These are phyloP conservation scores for Sturmia bella DNA, from an alignment of 2,888 invertebrate genomes.

Conservation along the genomic window DNA sequence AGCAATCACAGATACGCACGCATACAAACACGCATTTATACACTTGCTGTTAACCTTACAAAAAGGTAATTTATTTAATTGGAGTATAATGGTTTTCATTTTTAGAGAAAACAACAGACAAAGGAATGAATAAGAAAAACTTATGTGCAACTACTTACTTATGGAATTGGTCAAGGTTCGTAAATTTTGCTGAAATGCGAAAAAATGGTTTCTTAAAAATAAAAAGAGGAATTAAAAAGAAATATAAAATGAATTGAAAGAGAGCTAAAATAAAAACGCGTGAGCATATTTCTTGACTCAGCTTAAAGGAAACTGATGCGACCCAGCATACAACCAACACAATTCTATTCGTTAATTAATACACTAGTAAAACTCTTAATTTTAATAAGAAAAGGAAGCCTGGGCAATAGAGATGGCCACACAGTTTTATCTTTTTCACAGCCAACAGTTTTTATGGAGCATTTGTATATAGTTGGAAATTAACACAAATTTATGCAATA, in stretches of 20 bases:
- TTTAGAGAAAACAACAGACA: conserved; percentile 2
- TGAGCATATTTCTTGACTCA: conserved; percentile 38
- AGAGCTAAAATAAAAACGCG: background rate
- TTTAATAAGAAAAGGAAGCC: no score
- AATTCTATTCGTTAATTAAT: no score
- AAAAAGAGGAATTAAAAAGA: conserved; percentile 22
- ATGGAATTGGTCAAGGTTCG: conserved; percentile 68
- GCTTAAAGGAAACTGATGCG: conserved; percentile 45
- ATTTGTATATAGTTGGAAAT: no score
- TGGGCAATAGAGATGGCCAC: no score
- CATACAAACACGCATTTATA: background rate
- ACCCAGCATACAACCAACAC: no score
- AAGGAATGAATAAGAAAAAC: conserved; percentile 14
- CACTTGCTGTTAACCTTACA: conserved; percentile 11
- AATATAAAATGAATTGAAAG: background rate
- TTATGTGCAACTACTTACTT: conserved; percentile 55
- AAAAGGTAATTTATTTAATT: conserved; percentile 65
- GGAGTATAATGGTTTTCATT: conserved; percentile 63
- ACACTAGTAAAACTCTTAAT: no score
- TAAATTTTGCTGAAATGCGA: conserved; percentile 47
- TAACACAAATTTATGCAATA: no score
- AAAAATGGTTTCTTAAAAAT: conserved; percentile 6
- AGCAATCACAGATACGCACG: background rate
- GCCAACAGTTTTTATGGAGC: no score
- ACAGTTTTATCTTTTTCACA: no score